Conservation (phyloP, 2,113 vertebrate genomes). For the Phodopus roborovskii region DNA sequence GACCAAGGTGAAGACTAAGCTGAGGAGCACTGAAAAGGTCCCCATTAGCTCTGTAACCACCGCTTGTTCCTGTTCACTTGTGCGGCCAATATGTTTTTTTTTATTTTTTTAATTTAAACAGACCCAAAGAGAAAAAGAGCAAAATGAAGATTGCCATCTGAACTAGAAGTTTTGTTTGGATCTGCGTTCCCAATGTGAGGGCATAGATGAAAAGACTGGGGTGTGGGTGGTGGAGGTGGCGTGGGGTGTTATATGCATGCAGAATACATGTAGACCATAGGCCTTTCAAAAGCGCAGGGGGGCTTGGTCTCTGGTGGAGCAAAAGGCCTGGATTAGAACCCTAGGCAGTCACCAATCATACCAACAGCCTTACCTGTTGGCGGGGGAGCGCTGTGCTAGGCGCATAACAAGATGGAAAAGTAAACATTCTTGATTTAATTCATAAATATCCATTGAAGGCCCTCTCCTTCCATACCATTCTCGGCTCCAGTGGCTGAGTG, state of each 20-base stretch:
- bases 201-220: background rate
- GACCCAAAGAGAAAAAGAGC: background rate
- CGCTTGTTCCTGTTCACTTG: background rate
- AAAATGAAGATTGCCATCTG: background rate
- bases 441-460: background rate
- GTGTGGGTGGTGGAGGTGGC: background rate
- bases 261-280: background rate
- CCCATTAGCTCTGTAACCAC: fast-evolving
- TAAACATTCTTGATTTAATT: background rate
- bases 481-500: background rate
- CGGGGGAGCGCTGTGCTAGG: background rate
- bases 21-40: fast-evolving
- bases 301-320: fast-evolving
- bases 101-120: slow-evolving; percentile 28
- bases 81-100: background rate
- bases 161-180: background rate
- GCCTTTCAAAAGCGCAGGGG: background rate
- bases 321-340: background rate
- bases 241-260: background rate
- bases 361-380: background rate
- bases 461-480: background rate
- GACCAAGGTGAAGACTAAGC: background rate
- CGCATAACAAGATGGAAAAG: background rate
- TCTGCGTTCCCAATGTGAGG: background rate
- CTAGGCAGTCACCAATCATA: background rate